These are phyloP conservation scores for Simalia tracyae DNA, from an alignment of 2,797 vertebrate genomes.

Conservation along the genomic window DNA sequence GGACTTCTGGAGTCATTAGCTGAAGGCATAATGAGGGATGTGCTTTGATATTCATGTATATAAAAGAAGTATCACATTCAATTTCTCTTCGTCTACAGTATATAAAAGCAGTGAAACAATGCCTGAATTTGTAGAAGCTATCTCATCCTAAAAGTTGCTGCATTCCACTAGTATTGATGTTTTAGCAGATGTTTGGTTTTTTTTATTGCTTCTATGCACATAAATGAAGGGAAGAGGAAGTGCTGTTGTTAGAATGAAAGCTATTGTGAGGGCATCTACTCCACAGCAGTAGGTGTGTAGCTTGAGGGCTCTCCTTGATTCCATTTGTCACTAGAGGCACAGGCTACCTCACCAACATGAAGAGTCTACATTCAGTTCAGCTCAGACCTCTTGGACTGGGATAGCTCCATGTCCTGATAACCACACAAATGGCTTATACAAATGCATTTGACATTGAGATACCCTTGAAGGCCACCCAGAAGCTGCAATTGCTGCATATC, in stretches of 20 bases:
- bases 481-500: not conserved
- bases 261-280: not conserved
- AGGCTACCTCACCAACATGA: not conserved
- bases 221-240: not conserved
- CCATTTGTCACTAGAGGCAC: not conserved
- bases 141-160: not conserved
- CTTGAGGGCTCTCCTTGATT: not conserved
- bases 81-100: not conserved
- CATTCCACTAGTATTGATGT: not conserved
- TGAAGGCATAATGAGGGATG: not conserved
- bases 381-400: not conserved
- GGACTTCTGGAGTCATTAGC: not conserved
- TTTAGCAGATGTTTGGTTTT: not conserved
- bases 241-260: not conserved
- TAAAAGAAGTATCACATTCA: not conserved
- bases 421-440: not conserved
- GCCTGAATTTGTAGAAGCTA: constrained; percentile 39
- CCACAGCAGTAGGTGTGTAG: not conserved
- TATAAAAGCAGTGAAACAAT: not conserved
- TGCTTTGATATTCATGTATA: not conserved
- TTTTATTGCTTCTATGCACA: not conserved
- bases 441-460: not conserved
- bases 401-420: not conserved
- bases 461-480: not conserved
- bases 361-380: not conserved